Evolutionary conservation across 2,113 vertebrate species (phyloP).

Genomic region (Salvelinus alpinus): DNA sequence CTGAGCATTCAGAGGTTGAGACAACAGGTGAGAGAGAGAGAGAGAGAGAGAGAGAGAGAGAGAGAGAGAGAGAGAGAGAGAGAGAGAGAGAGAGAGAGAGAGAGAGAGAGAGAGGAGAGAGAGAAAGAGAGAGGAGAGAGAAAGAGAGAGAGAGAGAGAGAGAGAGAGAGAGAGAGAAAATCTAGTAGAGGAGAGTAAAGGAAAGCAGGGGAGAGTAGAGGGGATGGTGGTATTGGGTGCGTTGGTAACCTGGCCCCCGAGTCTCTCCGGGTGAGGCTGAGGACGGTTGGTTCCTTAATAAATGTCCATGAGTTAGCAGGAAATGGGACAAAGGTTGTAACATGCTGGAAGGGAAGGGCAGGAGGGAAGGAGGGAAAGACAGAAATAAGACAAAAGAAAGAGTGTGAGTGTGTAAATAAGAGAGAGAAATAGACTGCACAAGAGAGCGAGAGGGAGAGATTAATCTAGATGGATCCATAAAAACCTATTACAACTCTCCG

Average conservation of each 20-base stretch:
- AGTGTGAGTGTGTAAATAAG: not conserved
- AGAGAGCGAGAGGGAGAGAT: not conserved
- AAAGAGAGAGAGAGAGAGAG: no score
- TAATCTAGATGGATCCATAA: not conserved
- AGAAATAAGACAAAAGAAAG: not conserved
- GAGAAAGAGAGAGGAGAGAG: not conserved
- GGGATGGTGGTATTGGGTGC: slow-evolving; percentile 42
- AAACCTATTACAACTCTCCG: not conserved
- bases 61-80: slow-evolving; percentile 4
- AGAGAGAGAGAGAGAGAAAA: not conserved
- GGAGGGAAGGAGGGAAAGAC: not conserved
- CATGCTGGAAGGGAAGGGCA: slow-evolving; percentile 13
- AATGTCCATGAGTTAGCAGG: slow-evolving; percentile 46
- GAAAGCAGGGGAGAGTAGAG: slow-evolving; percentile 20
- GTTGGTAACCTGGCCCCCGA: slow-evolving; percentile 57
- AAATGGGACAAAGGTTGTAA: slow-evolving; percentile 47
- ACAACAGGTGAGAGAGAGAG: not conserved
- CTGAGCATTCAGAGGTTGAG: no score
- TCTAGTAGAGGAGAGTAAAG: not conserved
- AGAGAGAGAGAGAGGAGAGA: slow-evolving; percentile 5
- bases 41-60: slow-evolving; percentile 3
- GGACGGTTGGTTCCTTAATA: not conserved
- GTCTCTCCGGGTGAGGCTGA: slow-evolving; percentile 40
- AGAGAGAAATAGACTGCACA: no score
- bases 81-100: slow-evolving; percentile 9